Conservation (phyloP, 1,140 invertebrate genomes). For the Cepaea nemoralis region DNA sequence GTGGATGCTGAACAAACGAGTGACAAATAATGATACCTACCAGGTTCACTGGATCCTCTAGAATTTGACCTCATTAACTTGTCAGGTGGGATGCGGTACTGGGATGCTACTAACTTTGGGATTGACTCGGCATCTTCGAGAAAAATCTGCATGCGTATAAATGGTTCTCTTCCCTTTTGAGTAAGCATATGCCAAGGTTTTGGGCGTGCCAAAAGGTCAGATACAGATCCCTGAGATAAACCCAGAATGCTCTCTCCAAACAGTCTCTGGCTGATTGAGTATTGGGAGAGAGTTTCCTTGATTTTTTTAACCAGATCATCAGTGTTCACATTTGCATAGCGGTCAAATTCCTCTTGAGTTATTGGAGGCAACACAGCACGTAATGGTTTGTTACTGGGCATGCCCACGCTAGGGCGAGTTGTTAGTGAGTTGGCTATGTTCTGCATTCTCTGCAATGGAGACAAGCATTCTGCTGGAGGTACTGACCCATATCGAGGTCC, state of each 20-base stretch:
- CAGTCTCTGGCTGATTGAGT: constrained; percentile 97
- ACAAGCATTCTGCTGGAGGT: constrained; percentile 76
- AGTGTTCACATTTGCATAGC: constrained; percentile 97
- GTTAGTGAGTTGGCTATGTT: constrained; percentile 97
- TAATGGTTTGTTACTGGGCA: constrained; percentile 86
- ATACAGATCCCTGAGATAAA: constrained; percentile 88
- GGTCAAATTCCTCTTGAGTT: constrained; percentile 98
- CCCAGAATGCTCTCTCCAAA: constrained; percentile 98
- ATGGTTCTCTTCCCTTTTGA: constrained; percentile 97
- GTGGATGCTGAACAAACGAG: neutral
- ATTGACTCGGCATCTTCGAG: constrained; percentile 96
- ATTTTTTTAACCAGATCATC: constrained; percentile 96
- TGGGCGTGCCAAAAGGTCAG: constrained; percentile 96
- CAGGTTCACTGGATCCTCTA: constrained; percentile 39
- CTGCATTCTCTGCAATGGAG: constrained; percentile 95
- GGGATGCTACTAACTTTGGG: constrained; percentile 94
- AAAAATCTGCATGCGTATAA: constrained; percentile 98
- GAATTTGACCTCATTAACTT: constrained; percentile 75
- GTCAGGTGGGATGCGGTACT: constrained; percentile 97
- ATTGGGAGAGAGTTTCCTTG: constrained; percentile 97
- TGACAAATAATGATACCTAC: constrained; percentile 15
- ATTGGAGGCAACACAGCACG: constrained; percentile 97
- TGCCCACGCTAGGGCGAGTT: constrained; percentile 74
- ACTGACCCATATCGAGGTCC: constrained; percentile 35
- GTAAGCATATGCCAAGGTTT: constrained; percentile 99